A percentile compares a stretch with the other conserved stretches of the same genome.
phyloP scores from a whole-genome alignment of 2,797 vertebrate species.

The Artibeus jamaicensis region DNA sequence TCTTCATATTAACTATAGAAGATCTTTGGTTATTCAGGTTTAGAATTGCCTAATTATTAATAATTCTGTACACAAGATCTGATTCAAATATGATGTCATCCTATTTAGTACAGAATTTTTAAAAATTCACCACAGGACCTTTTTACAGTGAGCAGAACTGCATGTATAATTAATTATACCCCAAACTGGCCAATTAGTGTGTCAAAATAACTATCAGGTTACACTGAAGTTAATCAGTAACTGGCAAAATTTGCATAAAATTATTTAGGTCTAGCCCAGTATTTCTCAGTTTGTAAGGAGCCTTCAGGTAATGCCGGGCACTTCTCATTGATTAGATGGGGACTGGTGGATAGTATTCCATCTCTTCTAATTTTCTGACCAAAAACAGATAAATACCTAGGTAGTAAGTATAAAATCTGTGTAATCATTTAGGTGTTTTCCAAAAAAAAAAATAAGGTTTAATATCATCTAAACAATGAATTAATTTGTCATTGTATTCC shows the following conservation, averaged over 20 bases:
- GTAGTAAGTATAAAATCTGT: neutral
- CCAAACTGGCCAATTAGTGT: neutral
- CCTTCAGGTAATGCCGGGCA: neutral
- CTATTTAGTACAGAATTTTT: neutral
- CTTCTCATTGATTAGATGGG: neutral
- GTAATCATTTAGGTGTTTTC: neutral
- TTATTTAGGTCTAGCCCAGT: neutral
- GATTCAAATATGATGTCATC: neutral
- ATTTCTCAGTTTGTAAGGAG: neutral
- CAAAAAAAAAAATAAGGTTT: neutral
- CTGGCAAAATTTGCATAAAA: neutral
- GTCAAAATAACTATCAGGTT: neutral
- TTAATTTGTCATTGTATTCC: neutral
- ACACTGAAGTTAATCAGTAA: neutral
- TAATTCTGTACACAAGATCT: neutral
- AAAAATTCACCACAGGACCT: neutral
- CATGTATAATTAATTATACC: neutral
- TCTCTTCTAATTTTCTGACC: neutral
- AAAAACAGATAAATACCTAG: neutral
- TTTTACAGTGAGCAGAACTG: neutral
- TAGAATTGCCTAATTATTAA: conserved; percentile 15
- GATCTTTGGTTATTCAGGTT: neutral
- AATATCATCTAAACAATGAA: neutral
- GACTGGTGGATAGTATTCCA: neutral
- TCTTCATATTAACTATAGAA: neutral